These are phyloP conservation scores for Zapornia atra DNA, from an alignment of 2,113 vertebrate species.

Conservation along the genomic window DNA sequence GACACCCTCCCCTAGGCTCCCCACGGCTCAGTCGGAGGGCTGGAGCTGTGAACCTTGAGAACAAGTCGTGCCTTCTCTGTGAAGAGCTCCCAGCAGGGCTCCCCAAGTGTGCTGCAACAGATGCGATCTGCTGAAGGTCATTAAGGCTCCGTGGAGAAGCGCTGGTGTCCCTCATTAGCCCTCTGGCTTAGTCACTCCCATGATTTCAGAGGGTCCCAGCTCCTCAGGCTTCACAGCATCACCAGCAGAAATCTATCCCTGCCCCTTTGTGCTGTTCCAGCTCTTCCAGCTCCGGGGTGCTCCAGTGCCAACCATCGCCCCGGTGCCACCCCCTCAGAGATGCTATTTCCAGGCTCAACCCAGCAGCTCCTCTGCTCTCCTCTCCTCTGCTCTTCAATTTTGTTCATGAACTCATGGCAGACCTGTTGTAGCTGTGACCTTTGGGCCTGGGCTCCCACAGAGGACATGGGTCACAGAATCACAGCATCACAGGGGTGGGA, in stretches of 20 bases:
- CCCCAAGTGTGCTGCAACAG: background rate
- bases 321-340: background rate
- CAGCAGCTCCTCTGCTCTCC: too few species aligned
- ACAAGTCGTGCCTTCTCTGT: background rate
- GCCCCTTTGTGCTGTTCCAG: background rate
- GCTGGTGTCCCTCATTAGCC: background rate
- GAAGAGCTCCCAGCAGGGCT: background rate
- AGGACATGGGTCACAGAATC: fast-evolving
- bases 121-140: background rate
- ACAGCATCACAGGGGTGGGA: too few species aligned
- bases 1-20: background rate
- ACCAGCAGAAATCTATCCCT: fast-evolving
- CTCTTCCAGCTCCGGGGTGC: background rate
- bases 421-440: background rate
- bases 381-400: too few species aligned
- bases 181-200: background rate
- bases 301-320: background rate
- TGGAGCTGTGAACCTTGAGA: background rate
- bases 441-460: fast-evolving
- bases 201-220: background rate
- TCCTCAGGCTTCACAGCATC: background rate
- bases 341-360: background rate
- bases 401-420: fast-evolving
- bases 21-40: background rate
- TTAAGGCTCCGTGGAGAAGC: background rate